Base-by-base conservation (phyloP, 2,113 vertebrate genomes). In the Lichenostomus cassidix region DNA sequence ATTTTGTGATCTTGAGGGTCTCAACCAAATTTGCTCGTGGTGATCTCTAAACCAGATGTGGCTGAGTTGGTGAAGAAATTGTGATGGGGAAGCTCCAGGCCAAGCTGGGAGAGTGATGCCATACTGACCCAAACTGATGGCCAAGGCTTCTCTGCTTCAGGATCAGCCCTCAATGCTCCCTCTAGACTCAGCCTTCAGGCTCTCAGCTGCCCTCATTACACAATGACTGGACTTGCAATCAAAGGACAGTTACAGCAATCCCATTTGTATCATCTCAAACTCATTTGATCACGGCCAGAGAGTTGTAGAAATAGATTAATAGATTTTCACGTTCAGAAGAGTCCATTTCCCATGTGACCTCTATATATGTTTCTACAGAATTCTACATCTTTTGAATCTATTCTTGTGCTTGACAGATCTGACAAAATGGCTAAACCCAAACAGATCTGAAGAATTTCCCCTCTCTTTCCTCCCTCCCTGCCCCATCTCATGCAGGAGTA, bases 81-180 rank as follows among this genome's bases (percentile, higher is more conserved):
- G 31, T 28, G 1, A 5, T 0, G 4, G 23, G 29, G 35, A 58
- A 79, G 56, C 16, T 52, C 24, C 0, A 1, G 67, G 41, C 47
- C n/a, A 35, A 82, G 37, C 31, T n/a, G 6, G 37, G 46, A 33
- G n/a, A 5, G 31, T 5, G 50, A 25, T 0, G 1, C 7, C 4
- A 14, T 14, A 49, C 59, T 73, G 76, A 16, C 55, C 12, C 11
- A 65, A 24, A 67, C 20, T 3, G 19, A 11, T 49, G 64, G n/a
- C 28, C 42, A n/a, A 46, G 33, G 37, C 33, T 60, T 1, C 49
- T 59, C 49, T 49, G 46, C 47, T 31, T 28, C 59, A 53, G 68
- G 33, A 8, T 37, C 13, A 64, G 27, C 44, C 20, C 19, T 15
- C 24, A 6, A 0, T 42, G 4, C 8, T 25, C 55, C 44, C 50